Base-by-base conservation (phyloP, 2,113 vertebrate genomes). In the Synodontis membranacea region DNA sequence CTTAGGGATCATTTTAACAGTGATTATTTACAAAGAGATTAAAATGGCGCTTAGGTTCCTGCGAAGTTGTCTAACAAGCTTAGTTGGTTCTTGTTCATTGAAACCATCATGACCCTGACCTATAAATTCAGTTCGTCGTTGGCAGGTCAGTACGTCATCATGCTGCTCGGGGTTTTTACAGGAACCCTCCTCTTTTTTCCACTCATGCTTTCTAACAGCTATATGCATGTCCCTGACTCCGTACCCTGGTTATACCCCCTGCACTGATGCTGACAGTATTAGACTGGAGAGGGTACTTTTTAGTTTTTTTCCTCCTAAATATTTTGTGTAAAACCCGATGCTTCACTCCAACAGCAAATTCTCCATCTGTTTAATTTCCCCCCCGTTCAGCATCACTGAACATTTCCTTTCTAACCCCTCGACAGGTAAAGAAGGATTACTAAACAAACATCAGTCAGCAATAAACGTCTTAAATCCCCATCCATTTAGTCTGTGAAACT, bases 241-340 rank as follows among this genome's bases (percentile, higher is more conserved):
- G 8, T 39, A 21, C 70, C 39, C 1, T 11, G 4, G 0, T 25
- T 25, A 14, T 5, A 9, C 19, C 37, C 58, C 56, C 80, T 42
- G 56, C 25, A 44, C 58, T 64, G 39, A 44, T 64, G 0, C 42
- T 68, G 60, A 37, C 82, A 83, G 82, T 83, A 70, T 83, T 83
- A 54, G 25, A 6, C 46, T 66, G 39, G 42, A 82, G 28, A 80
- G 2, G n/a, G 21, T 52, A 25, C 34, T 3, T 56, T 52, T 56
- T 3, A 39, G 0, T 76, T 15, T 2, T 19, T 19, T 52, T 5
- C 15, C 50, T 2, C 42, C 7, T 39, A 1, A 11, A 4, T 5
- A 10, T 74, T 46, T 74, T 46, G 10, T 14, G 21, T 39, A 70
- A 42, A 70, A 39, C 19, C 70, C 2, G 23, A 46, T 1, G 5